These are phyloP conservation scores for Phaethon lepturus DNA, from an alignment of 2,113 vertebrate species.

Conservation along the genomic window DNA sequence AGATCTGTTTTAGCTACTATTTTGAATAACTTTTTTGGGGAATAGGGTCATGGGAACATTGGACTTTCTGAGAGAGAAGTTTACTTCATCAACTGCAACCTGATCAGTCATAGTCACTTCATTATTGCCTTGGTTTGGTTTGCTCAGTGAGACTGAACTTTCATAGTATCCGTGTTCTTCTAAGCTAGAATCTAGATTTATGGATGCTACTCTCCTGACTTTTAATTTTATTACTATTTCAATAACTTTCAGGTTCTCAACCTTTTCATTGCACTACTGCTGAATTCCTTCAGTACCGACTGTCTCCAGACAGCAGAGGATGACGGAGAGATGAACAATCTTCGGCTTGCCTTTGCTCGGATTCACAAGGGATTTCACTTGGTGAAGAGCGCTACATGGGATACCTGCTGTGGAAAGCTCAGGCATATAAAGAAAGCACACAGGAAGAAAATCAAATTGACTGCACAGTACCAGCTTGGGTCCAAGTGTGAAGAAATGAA, in stretches of 20 bases:
- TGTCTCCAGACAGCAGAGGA: slow-evolving; percentile 89
- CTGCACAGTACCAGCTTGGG: not conserved
- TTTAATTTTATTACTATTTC: not conserved
- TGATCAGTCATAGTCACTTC: not conserved
- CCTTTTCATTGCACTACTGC: slow-evolving; percentile 93
- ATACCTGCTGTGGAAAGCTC: slow-evolving; percentile 65
- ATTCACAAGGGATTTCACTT: slow-evolving; percentile 73
- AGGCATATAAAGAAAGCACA: slow-evolving; percentile 7
- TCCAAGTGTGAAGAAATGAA: not conserved
- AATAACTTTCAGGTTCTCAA: slow-evolving; percentile 88
- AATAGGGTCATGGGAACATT: not conserved
- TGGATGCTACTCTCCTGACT: accelerated
- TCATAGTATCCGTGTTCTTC: not conserved
- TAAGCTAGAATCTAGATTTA: not conserved
- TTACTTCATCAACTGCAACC: not conserved
- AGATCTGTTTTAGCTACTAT: not conserved
- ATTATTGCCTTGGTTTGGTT: not conserved
- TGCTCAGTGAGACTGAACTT: not conserved
- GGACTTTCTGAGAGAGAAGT: not conserved
- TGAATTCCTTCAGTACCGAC: slow-evolving; percentile 96
- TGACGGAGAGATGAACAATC: slow-evolving; percentile 93
- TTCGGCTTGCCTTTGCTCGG: slow-evolving; percentile 87
- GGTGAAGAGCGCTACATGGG: not conserved
- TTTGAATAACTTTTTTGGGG: not conserved
- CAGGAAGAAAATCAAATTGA: slow-evolving; percentile 20